Evolutionary conservation across 2,797 vertebrate genomes (phyloP), one percentile per base, ranked within the genome.

Genomic region (Enteromius mattozi): DNA sequence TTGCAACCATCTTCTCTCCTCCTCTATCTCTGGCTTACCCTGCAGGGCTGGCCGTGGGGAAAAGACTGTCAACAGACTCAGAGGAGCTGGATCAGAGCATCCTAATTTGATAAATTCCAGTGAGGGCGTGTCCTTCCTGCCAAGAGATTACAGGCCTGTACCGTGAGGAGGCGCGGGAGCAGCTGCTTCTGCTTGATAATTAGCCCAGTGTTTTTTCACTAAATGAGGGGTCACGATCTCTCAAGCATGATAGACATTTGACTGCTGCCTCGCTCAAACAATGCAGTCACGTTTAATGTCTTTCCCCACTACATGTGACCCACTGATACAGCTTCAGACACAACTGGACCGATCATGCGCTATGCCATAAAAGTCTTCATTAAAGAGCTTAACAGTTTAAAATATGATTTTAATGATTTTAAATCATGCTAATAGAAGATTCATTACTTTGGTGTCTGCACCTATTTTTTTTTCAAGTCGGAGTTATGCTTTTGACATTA

Each of bases 51-150:
- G 21, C 63, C 6, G 19, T 40, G 66, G 78, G 85, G 70, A 86
- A 24, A 65, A 35, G 83, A 51, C 78, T 70, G 80, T 70, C 86
- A 83, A 81, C 56, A 66, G 59, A 30, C 69, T 56, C 61, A 33
- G 56, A 72, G 35, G 74, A 85, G 76, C 40, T 61, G 78, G 66
- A 88, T 86, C 87, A 87, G 90, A 89, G 89, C 84, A 84, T 88
- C 78, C 69, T 91, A 81, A 90, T 91, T 90, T 91, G 85, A 87
- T 90, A 84, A 92, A 90, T 85, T 87, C 78, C 87, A 66, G 54
- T 27, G 86, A 89, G 88, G 82, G 81, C 47, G 49, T 14, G 37
- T 75, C 61, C 68, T 59, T 82, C 49, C 33, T 65, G 59, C 2
- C 2, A 21, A n/a, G 74, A 85, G 88, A 91, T 89, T 88, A 74